Evolutionary conservation across 1,140 invertebrate species (phyloP).

Genomic region (Brachionus rotundiformis): DNA sequence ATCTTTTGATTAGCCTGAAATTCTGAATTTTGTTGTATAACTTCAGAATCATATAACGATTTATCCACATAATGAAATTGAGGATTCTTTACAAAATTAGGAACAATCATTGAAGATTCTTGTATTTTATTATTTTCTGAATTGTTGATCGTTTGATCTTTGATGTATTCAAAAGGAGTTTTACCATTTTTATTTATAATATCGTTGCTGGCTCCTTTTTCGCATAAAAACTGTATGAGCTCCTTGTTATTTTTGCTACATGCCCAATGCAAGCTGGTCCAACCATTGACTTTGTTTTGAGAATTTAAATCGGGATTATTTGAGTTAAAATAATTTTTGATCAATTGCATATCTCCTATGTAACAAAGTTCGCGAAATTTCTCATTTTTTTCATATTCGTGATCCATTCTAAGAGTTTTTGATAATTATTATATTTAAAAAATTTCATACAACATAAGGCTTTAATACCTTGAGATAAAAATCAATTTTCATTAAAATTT

Average conservation of each 20-base stretch:
- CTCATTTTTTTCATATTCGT: conserved; percentile 41
- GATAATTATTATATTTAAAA: background rate
- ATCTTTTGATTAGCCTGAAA: background rate
- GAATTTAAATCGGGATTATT: conserved; percentile 44
- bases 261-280: conserved; percentile 47
- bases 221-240: conserved; percentile 6
- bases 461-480: conserved; percentile 35
- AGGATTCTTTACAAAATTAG: conserved; percentile 43
- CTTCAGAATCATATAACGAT: conserved; percentile 8
- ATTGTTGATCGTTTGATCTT: background rate
- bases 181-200: conserved; percentile 11
- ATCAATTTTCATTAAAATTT: background rate
- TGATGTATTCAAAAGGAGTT: background rate
- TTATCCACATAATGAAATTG: conserved; percentile 42
- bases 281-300: conserved; percentile 42
- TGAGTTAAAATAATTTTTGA: background rate
- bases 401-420: background rate
- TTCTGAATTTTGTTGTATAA: background rate
- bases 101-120: background rate
- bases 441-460: background rate
- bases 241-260: conserved; percentile 20
- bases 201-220: background rate
- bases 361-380: conserved; percentile 48
- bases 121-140: too few species aligned
- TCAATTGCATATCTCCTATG: conserved; percentile 32